Conservation (phyloP, 2,888 invertebrate genomes). For the Mystacides longicornis region DNA sequence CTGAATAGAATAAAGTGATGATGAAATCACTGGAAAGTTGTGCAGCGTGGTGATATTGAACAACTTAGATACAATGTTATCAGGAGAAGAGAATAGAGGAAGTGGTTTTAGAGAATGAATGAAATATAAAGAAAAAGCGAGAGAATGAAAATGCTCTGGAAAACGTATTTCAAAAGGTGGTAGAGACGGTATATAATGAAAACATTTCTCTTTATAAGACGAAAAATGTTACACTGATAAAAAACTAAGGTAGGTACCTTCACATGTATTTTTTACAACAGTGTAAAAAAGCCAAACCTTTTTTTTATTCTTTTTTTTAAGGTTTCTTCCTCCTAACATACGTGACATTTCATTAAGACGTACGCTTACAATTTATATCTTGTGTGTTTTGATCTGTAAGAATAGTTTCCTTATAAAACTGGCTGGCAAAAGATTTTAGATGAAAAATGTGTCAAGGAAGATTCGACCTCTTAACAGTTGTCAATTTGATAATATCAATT, state of each 20-base stretch:
- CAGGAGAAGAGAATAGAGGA: constrained; percentile 2
- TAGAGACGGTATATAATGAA: too few species aligned
- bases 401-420: too few species aligned
- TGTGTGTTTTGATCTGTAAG: too few species aligned
- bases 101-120: background rate
- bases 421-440: too few species aligned
- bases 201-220: constrained; percentile 8
- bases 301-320: background rate
- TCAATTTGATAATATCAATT: too few species aligned
- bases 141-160: constrained; percentile 1
- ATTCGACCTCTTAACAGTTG: too few species aligned
- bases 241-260: background rate
- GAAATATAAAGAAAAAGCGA: background rate
- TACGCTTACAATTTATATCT: too few species aligned
- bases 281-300: background rate
- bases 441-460: too few species aligned
- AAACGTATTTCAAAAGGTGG: constrained; percentile 7
- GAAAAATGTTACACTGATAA: background rate
- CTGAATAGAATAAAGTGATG: background rate
- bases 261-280: too few species aligned
- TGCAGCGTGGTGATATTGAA: constrained; percentile 6
- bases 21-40: constrained; percentile 6
- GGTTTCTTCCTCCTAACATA: background rate
- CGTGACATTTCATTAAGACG: background rate
- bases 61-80: constrained; percentile 10